Evolutionary conservation across 30 jellyfish, hydroid and myxozoan species (phyloP).

Genomic region (Catostylus mosaicus): DNA sequence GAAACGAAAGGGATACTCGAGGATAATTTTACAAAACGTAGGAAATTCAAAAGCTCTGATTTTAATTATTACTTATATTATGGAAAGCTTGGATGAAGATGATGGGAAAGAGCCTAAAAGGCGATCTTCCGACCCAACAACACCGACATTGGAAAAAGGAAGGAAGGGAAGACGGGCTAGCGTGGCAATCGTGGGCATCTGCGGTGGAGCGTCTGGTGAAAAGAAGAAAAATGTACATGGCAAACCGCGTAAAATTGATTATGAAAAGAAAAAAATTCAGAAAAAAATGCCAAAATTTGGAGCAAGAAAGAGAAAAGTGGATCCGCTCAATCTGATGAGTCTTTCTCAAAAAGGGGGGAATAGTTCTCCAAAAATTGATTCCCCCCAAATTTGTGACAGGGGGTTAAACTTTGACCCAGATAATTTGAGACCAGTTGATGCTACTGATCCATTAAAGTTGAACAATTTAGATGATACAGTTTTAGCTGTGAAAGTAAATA

Average conservation of each 20-base stretch:
- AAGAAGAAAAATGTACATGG: slow-evolving; percentile 24
- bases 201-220: slow-evolving; percentile 12
- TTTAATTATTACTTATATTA: no score
- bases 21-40: no score
- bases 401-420: slow-evolving; percentile 72
- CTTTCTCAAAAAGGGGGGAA: slow-evolving; percentile 45
- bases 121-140: slow-evolving; percentile 1
- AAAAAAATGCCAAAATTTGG: slow-evolving; percentile 22
- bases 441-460: slow-evolving; percentile 83
- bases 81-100: background rate
- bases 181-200: background rate
- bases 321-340: slow-evolving; percentile 61
- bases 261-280: slow-evolving; percentile 31
- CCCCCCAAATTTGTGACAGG: slow-evolving; percentile 74
- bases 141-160: slow-evolving; percentile 14
- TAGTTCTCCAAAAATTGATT: slow-evolving; percentile 66
- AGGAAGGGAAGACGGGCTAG: slow-evolving; percentile 20
- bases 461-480: slow-evolving; percentile 78
- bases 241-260: slow-evolving; percentile 25
- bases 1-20: no score
- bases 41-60: no score
- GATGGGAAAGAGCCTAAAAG: background rate
- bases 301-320: slow-evolving; percentile 9
- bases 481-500: slow-evolving; percentile 50
- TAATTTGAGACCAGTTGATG: slow-evolving; percentile 78